A percentile compares a stretch with the other conserved stretches of the same genome.
phyloP scores from a whole-genome alignment of 2,888 invertebrate genomes.

The Rhagonycha lutea region DNA sequence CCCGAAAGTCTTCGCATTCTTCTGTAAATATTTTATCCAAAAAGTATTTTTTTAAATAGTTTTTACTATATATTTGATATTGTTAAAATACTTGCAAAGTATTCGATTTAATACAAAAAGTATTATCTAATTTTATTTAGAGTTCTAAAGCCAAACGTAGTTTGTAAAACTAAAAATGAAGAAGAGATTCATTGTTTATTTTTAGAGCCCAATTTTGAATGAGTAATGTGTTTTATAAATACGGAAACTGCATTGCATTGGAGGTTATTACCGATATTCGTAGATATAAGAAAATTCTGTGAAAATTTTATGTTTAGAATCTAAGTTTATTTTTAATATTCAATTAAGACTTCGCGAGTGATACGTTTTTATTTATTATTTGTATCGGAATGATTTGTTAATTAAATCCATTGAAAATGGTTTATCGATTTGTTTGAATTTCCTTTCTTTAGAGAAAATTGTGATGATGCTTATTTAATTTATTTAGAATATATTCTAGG shows the following conservation, averaged over 20 bases:
- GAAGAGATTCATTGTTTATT: not conserved
- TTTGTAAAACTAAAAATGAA: not conserved
- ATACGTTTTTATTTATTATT: not conserved
- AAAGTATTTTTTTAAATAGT: constrained; percentile 25
- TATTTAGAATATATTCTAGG: no score
- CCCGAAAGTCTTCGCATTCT: constrained; percentile 46
- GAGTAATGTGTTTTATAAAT: not conserved
- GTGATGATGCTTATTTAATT: no score
- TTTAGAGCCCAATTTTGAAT: not conserved
- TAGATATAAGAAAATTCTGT: not conserved
- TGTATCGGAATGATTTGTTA: not conserved
- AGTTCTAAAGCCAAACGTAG: not conserved
- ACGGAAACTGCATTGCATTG: not conserved
- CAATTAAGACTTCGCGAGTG: not conserved
- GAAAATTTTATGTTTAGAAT: not conserved
- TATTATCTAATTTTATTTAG: not conserved
- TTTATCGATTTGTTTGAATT: not conserved
- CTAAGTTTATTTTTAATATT: not conserved
- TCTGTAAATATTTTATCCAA: constrained; percentile 44
- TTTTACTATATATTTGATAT: constrained; percentile 15
- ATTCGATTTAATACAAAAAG: not conserved
- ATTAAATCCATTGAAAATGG: not conserved
- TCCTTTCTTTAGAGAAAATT: not conserved
- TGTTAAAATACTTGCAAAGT: constrained; percentile 12
- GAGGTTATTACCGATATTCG: not conserved